These are phyloP conservation scores for Ambastaia sidthimunki DNA, from an alignment of 2,797 vertebrate species.

Conservation along the genomic window DNA sequence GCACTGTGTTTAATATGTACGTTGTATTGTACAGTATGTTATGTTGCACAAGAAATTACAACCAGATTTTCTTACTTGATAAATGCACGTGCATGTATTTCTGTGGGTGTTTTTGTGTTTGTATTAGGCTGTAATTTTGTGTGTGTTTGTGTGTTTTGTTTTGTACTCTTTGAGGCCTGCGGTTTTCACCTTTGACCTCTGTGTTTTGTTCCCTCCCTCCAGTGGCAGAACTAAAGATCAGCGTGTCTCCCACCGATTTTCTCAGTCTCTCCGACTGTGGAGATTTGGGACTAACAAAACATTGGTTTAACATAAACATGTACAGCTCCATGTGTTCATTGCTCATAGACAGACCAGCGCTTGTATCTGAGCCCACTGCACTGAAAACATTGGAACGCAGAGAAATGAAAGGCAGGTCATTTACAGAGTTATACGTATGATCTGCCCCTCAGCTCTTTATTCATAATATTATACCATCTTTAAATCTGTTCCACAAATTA, in stretches of 20 bases:
- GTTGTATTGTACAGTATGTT: background rate
- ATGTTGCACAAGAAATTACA: slow-evolving; percentile 12
- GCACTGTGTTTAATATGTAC: background rate
- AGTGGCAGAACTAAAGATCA: slow-evolving; percentile 66
- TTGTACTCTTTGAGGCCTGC: slow-evolving; percentile 62
- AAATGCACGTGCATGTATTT: slow-evolving; percentile 15
- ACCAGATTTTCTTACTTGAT: slow-evolving; percentile 29
- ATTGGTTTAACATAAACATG: slow-evolving; percentile 2
- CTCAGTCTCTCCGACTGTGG: slow-evolving; percentile 31
- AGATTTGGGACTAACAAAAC: slow-evolving; percentile 30
- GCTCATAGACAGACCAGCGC: background rate
- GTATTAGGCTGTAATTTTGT: slow-evolving; percentile 17
- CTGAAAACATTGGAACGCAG: background rate
- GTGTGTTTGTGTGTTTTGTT: slow-evolving; percentile 58
- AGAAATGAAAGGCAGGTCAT: too few species aligned
- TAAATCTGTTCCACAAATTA: background rate
- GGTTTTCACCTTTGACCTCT: slow-evolving; percentile 72
- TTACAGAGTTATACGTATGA: too few species aligned
- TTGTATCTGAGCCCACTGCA: background rate
- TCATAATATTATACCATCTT: background rate
- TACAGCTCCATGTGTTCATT: background rate
- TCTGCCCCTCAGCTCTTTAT: too few species aligned
- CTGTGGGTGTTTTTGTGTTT: slow-evolving; percentile 18
- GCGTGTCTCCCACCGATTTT: slow-evolving; percentile 47
- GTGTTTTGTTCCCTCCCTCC: slow-evolving; percentile 64